Evolutionary conservation across 53 echinoderm and acorn worm species (phyloP), one percentile per base, ranked within the genome.

Genomic region (Holothuria scabra): DNA sequence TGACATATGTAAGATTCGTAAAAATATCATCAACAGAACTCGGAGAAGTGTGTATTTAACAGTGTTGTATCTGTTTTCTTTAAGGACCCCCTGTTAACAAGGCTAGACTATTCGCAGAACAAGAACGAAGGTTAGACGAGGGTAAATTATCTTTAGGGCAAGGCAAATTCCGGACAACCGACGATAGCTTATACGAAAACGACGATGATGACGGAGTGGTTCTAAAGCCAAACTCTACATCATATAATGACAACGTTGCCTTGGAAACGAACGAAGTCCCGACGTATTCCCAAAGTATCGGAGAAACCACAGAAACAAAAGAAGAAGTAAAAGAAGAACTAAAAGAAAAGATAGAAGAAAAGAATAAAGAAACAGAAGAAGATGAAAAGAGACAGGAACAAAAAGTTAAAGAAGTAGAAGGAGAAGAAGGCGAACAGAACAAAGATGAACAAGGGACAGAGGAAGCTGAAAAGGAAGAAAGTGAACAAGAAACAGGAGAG

Each of bases 71-170:
- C 46, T 83, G 74, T 65, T 76, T 74, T 66, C 22, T 82, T 41
- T 4, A 49, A 84, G 84, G 93, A 41, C 67, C 96, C 81, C 28
- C 66, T 86, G 79, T 94, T 28, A 96, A 96, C 79, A 93, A 92
- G 35, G 93, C 97, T 4, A 90, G 86, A 56, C 65, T 96, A 52
- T 76, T 91, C 8, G 67, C 88, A 19, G 93, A 89, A 18, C 97
- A 96, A 66, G 49, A 81, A 67, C 85, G 21, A 80, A 76, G 34
- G 26, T 80, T 41, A 41, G 88, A 44, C 29, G 89, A 89, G 49
- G 85, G 67, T 22, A 63, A 29, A 12, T 57, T 79, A 3, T 57
- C 79, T 28, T 32, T 79, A 14, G 26, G 59, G 11, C 8, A 72
- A 13, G 72, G 49, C 1, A 72, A 72, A 48, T 48, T 72, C 25